phyloP scores from a whole-genome alignment of 2,888 invertebrate species.

The Calephelis perditalis region DNA sequence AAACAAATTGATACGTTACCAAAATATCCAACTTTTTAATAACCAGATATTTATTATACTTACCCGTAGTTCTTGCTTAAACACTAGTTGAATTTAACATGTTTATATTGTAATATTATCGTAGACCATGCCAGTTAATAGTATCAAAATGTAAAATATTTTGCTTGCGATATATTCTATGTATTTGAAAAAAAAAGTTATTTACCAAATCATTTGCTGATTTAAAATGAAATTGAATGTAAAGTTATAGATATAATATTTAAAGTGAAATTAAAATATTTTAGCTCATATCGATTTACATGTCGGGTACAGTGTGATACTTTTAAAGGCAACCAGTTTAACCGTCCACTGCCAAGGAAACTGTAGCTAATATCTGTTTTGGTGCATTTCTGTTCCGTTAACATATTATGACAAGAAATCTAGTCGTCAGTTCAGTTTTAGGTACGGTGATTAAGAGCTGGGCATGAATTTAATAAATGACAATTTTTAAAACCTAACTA shows the following conservation, averaged over 20 bases:
- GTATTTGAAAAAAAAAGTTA: background rate
- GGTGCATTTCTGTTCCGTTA: constrained; percentile 8
- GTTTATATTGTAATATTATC: background rate
- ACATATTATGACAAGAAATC: constrained; percentile 6
- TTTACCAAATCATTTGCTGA: constrained; percentile 3
- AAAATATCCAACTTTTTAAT: background rate
- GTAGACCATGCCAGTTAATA: background rate
- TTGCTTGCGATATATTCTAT: constrained; percentile 10
- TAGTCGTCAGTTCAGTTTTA: constrained; percentile 8
- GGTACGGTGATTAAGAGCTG: background rate
- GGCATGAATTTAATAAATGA: background rate
- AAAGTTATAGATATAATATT: constrained; percentile 11
- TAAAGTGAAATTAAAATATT: constrained; percentile 6
- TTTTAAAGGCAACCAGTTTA: constrained; percentile 24
- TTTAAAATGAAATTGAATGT: constrained; percentile 9
- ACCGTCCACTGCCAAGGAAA: constrained; percentile 29
- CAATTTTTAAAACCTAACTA: background rate
- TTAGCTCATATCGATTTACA: constrained; percentile 5
- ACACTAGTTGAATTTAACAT: constrained; percentile 4
- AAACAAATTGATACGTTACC: background rate
- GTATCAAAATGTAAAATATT: constrained; percentile 9
- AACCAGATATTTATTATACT: constrained; percentile 2
- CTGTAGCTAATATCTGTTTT: constrained; percentile 19
- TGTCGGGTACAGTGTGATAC: constrained; percentile 7
- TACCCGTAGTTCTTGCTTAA: constrained; percentile 7